Percentiles rank a stretch among this genome's conserved stretches.
phyloP scores from a whole-genome alignment of 2,888 invertebrate species.

The Nycteola revayana region DNA sequence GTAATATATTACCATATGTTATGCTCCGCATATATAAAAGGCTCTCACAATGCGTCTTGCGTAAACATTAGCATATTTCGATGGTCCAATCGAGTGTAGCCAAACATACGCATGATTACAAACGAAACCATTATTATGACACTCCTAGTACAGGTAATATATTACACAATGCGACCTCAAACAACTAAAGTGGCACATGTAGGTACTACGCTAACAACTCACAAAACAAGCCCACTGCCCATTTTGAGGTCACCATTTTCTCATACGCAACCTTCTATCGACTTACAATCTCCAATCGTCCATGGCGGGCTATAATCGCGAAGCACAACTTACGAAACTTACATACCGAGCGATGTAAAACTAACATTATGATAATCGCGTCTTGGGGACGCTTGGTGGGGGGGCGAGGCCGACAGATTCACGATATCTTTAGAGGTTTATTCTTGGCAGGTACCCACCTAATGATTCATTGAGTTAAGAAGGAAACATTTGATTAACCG shows the following conservation, averaged over 20 bases:
- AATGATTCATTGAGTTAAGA: conserved; percentile 51
- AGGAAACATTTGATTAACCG: conserved; percentile 54
- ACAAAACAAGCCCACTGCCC: conserved; percentile 39
- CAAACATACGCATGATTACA: conserved; percentile 22
- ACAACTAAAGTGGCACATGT: conserved; percentile 39
- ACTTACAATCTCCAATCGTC: conserved; percentile 38
- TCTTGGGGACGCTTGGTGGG: conserved; percentile 56
- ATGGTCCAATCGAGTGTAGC: conserved; percentile 28
- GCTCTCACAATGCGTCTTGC: conserved; percentile 29
- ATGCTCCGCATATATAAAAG: conserved; percentile 28
- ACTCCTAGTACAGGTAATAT: conserved; percentile 28
- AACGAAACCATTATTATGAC: conserved; percentile 29
- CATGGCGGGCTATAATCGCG: conserved; percentile 42
- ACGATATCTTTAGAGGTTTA: conserved; percentile 45
- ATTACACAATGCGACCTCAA: conserved; percentile 41
- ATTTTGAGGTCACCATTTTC: conserved; percentile 61
- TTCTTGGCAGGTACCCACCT: conserved; percentile 38
- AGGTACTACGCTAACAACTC: conserved; percentile 34
- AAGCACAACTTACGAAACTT: conserved; percentile 45
- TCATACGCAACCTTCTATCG: conserved; percentile 56
- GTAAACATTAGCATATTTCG: conserved; percentile 39
- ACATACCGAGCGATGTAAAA: conserved; percentile 48
- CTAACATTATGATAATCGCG: conserved; percentile 39
- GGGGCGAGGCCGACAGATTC: conserved; percentile 55
- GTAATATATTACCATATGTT: conserved; percentile 25